phyloP scores from a whole-genome alignment of 2,888 invertebrate genomes.

The Xylophagus ater region DNA sequence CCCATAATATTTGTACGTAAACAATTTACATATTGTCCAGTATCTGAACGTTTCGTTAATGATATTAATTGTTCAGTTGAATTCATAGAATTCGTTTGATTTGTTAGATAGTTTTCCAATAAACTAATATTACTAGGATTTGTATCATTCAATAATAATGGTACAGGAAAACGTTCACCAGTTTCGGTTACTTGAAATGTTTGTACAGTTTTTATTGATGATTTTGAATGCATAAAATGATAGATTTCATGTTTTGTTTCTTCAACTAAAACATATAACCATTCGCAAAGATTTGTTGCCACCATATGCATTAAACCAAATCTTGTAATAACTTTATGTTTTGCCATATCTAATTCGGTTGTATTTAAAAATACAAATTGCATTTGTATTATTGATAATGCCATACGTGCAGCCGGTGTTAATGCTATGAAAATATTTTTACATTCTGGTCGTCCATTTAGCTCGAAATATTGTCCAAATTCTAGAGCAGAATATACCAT shows the following conservation, averaged over 20 bases:
- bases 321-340: constrained; percentile 60
- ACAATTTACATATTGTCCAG: constrained; percentile 40
- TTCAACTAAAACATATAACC: constrained; percentile 77
- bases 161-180: no score
- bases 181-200: no score
- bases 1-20: constrained; percentile 58
- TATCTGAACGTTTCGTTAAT: constrained; percentile 35
- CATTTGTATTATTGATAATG: constrained; percentile 79
- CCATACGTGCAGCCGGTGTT: constrained; percentile 69
- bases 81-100: no score
- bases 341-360: constrained; percentile 55
- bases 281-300: constrained; percentile 86
- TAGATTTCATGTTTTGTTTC: constrained; percentile 82
- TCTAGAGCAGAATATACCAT: constrained; percentile 62
- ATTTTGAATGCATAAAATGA: constrained; percentile 56
- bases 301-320: constrained; percentile 88
- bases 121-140: no score
- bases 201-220: no score
- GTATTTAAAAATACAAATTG: constrained; percentile 90
- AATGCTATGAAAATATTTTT: constrained; percentile 57
- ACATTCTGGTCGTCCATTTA: constrained; percentile 48
- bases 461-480: constrained; percentile 65
- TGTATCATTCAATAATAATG: no score
- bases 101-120: no score
- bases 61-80: constrained; percentile 47